Evolutionary conservation across 1,140 invertebrate genomes (phyloP).

Genomic region (Bursaphelenchus mucronatus): DNA sequence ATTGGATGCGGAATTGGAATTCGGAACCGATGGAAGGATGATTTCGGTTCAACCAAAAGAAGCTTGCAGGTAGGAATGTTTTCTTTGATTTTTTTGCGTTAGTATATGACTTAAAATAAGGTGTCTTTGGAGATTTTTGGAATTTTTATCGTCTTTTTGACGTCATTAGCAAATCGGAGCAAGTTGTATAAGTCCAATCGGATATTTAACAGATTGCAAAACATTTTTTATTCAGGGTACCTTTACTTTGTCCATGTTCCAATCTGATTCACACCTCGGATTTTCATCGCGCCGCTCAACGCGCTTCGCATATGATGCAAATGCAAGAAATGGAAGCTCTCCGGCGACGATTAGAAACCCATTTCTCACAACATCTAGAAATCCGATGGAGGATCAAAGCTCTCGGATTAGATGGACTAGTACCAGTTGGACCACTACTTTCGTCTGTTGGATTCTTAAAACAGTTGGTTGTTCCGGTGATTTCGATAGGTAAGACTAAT

Average conservation of each 20-base stretch:
- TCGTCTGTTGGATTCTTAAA: constrained; percentile 58
- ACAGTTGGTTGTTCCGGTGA: constrained; percentile 53
- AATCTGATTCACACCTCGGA: constrained; percentile 46
- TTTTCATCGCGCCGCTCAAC: constrained; percentile 49
- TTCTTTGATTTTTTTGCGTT: too few species aligned
- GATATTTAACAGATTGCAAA: too few species aligned
- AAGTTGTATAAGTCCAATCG: too few species aligned
- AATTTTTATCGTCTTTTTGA: too few species aligned
- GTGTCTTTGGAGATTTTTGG: too few species aligned
- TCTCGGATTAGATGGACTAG: constrained; percentile 50
- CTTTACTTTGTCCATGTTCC: constrained; percentile 57
- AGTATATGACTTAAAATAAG: too few species aligned
- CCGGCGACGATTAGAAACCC: constrained; percentile 44
- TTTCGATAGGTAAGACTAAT: constrained; percentile 44
- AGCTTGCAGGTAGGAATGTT: constrained; percentile 46
- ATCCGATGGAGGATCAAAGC: constrained; percentile 54
- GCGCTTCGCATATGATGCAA: constrained; percentile 57
- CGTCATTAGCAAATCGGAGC: too few species aligned
- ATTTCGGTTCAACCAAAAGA: constrained; percentile 56
- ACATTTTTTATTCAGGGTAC: constrained; percentile 45
- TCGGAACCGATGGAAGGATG: constrained; percentile 32
- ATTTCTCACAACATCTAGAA: constrained; percentile 54
- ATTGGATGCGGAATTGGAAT: constrained; percentile 54
- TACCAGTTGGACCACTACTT: constrained; percentile 56
- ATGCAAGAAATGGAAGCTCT: constrained; percentile 56